phyloP scores from a whole-genome alignment of 2,888 invertebrate genomes.

The Phortica magna region DNA sequence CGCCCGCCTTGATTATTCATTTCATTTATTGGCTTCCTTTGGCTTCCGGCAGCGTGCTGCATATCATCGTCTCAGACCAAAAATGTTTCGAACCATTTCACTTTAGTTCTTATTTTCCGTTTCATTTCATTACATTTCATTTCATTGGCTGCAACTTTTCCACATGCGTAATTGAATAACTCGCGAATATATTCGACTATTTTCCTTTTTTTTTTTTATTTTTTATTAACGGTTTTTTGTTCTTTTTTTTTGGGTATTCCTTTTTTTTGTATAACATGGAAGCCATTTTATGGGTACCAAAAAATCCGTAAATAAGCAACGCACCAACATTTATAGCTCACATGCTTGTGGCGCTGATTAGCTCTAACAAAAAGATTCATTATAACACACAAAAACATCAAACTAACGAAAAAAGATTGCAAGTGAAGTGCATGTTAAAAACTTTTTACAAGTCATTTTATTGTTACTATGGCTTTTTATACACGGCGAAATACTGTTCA shows the following conservation, averaged over 20 bases:
- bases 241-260: not conserved
- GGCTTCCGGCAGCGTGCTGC: not conserved
- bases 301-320: not conserved
- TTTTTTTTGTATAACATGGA: not conserved
- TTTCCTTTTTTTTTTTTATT: not conserved
- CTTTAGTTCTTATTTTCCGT: conserved; percentile 30
- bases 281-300: not conserved
- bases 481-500: not conserved
- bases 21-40: conserved; percentile 22
- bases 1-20: conserved; percentile 18
- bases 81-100: not conserved
- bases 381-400: not conserved
- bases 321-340: not conserved
- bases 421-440: not conserved
- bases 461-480: not conserved
- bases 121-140: conserved; percentile 23
- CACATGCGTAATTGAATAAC: conserved; percentile 12
- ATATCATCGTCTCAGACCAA: not conserved
- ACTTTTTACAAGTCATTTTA: not conserved
- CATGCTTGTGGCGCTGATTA: not conserved
- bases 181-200: not conserved
- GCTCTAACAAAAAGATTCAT: not conserved
- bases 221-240: no score
- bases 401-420: not conserved
- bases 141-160: conserved; percentile 9